Conservation (phyloP, 1,140 invertebrate species). For the Pteromalus puparum region DNA sequence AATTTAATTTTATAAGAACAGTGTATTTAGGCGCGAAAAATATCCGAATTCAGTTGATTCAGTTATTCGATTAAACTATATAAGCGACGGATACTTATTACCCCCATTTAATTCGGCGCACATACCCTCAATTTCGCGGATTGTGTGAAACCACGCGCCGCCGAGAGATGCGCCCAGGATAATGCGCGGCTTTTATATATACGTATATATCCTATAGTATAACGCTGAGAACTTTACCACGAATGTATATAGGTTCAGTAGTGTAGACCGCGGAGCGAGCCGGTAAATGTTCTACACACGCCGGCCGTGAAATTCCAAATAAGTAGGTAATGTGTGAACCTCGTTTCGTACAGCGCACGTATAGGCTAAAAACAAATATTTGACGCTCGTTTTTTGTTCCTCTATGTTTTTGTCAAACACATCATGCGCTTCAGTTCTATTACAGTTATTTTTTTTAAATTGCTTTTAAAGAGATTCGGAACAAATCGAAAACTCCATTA, state of each 20-base stretch:
- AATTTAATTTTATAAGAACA: too few species aligned
- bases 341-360: conserved; percentile 15
- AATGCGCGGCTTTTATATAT: background rate
- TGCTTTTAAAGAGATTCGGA: too few species aligned
- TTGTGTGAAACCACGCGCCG: conserved; percentile 43
- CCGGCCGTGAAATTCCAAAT: conserved; percentile 45
- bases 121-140: conserved; percentile 29
- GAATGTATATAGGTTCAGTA: conserved; percentile 61
- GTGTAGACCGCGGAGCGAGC: conserved; percentile 35
- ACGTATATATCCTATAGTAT: too few species aligned
- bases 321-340: conserved; percentile 48
- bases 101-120: background rate
- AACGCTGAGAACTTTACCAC: conserved; percentile 72
- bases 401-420: background rate
- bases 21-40: too few species aligned
- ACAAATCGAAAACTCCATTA: too few species aligned
- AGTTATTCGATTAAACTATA: too few species aligned
- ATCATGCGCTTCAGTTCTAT: background rate
- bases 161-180: conserved; percentile 52
- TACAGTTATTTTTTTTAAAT: too few species aligned
- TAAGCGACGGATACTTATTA: too few species aligned
- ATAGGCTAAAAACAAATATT: conserved; percentile 10
- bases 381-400: background rate
- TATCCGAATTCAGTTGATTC: too few species aligned
- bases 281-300: conserved; percentile 32